Evolutionary conservation across 2,888 invertebrate genomes (phyloP).

Genomic region (Matsumyia berberina): DNA sequence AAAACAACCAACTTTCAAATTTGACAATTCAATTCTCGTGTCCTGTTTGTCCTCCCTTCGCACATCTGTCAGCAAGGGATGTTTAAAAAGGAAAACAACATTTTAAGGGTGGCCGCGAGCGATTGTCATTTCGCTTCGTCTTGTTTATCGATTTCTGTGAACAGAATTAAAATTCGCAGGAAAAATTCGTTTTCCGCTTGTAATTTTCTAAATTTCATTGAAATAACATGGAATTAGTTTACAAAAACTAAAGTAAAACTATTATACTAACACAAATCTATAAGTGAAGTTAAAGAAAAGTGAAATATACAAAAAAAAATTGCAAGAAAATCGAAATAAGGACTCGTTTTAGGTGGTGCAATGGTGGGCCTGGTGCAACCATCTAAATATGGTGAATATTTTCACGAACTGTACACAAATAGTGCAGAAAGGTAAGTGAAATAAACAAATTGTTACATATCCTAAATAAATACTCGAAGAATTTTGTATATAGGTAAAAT

Average conservation of each 20-base stretch:
- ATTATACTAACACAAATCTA: conserved; percentile 1
- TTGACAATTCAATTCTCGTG: conserved; percentile 33
- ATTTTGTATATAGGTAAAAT: neutral
- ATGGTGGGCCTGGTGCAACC: conserved; percentile 84
- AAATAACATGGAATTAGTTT: conserved; percentile 26
- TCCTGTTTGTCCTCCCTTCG: neutral
- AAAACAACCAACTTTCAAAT: neutral
- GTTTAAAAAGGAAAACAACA: conserved; percentile 13
- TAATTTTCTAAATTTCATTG: neutral
- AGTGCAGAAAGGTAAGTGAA: conserved; percentile 81
- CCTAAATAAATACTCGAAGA: neutral
- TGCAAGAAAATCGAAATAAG: conserved; percentile 50
- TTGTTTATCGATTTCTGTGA: conserved; percentile 52
- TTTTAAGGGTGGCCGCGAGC: conserved; percentile 30
- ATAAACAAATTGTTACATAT: conserved; percentile 20
- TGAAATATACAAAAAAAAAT: conserved; percentile 16
- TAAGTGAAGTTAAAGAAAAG: conserved; percentile 21
- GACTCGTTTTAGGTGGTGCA: conserved; percentile 49
- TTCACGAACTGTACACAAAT: conserved; percentile 84
- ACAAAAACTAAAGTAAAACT: conserved; percentile 3
- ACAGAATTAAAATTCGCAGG: conserved; percentile 28
- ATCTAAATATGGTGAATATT: conserved; percentile 84
- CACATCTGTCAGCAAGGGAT: conserved; percentile 35
- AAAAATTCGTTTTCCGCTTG: neutral
- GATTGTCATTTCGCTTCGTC: conserved; percentile 42